Evolutionary conservation across 2,888 invertebrate genomes (phyloP), one percentile per base, ranked within the genome.

Genomic region (Caenorhabditis sp.): DNA sequence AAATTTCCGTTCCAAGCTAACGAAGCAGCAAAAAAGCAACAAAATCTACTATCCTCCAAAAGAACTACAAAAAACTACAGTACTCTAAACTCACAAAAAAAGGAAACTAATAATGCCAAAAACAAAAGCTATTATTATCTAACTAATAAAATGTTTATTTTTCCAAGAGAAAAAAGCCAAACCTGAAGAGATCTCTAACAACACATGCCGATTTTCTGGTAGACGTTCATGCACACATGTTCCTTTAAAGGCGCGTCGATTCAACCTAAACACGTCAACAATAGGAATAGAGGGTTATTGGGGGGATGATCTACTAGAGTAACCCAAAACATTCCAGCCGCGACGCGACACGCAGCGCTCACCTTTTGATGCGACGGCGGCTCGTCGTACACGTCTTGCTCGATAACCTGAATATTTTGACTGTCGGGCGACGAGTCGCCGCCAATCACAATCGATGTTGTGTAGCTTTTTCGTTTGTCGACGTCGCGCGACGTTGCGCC

Each of bases 401-500:
- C 73, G 37, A 73, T 73, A 19, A 73, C 65, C 59, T 73, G 68
- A 64, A 26, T 43, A 6, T 63, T 73, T 43, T 68, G 64, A 57
- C 59, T 60, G 23, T 68, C 68, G 5, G 65, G 61, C 10, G 73
- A 68, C 21, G 62, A 65, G 50, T 73, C 73, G 68, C n/a, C n/a
- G n/a, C 58, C 36, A 19, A 86, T 84, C 54, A 86, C 72, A 61
- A 86, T 86, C 19, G 83, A 83, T 2, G 86, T 86, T 14, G 86
- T 86, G 66, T 83, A 86, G 43, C 78, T 79, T 43, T 86, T 80
- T 58, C 83, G 70, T 57, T 84, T 84, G 24, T 81, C 82, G 49
- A 72, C 67, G 17, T 43, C 43, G 17, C n/a, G n/a, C n/a, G n/a
- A n/a, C n/a, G n/a, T n/a, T n/a, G n/a, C n/a, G n/a, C n/a, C n/a